These are phyloP conservation scores for Pseudomugil gertrudae DNA, from an alignment of 2,797 vertebrate genomes.

Conservation along the genomic window DNA sequence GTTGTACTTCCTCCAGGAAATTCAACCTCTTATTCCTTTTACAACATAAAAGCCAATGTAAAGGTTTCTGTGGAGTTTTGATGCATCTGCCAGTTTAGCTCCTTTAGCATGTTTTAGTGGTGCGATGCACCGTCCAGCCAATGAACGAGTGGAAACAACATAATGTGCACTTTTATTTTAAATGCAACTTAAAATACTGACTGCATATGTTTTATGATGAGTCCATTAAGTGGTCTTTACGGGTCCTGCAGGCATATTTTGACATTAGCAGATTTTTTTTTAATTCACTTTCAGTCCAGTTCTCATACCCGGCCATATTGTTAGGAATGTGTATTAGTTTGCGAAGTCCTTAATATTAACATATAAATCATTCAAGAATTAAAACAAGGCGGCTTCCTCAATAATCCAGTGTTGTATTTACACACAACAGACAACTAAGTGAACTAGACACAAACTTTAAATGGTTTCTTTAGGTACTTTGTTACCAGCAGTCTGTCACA, in stretches of 20 bases:
- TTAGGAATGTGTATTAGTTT: background rate
- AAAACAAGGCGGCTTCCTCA: background rate
- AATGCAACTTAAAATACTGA: background rate
- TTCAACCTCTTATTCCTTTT: background rate
- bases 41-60: constrained; percentile 31
- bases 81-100: background rate
- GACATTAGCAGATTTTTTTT: background rate
- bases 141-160: no score
- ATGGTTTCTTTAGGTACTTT: background rate
- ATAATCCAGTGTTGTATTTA: background rate
- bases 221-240: background rate
- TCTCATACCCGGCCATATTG: background rate
- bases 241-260: background rate
- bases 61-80: background rate
- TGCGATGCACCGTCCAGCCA: background rate
- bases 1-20: background rate
- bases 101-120: no score
- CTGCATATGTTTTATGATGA: background rate
- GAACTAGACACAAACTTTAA: background rate
- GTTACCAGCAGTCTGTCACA: background rate
- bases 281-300: background rate
- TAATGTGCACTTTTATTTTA: no score
- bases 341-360: background rate
- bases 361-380: background rate
- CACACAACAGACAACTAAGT: background rate